Percentiles rank a stretch among this genome's conserved stretches.
Conservation (phyloP, 1,140 invertebrate genomes). For the Pinna nobilis region DNA sequence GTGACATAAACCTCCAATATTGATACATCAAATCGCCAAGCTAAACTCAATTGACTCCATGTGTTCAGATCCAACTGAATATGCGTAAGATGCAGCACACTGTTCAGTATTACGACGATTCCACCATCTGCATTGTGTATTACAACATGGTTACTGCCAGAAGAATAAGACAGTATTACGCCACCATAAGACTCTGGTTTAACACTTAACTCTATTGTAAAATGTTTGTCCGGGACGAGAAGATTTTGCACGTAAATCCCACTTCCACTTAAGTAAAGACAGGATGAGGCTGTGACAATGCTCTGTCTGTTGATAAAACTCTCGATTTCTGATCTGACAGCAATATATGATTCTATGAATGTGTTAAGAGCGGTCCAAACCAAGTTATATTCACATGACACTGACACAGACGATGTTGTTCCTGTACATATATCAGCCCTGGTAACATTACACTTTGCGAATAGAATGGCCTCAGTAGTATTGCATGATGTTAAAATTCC, state of each 20-base stretch:
- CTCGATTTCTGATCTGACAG: not conserved
- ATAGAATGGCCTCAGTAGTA: conserved; percentile 32
- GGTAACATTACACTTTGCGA: conserved; percentile 15
- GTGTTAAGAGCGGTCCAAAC: conserved; percentile 25
- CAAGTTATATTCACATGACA: conserved; percentile 32
- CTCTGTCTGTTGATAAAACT: conserved; percentile 3
- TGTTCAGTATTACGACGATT: conserved; percentile 39
- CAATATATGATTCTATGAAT: conserved; percentile 8
- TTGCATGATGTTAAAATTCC: conserved; percentile 50
- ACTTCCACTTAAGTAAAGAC: conserved; percentile 43
- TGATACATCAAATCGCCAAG: conserved; percentile 22
- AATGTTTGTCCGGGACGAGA: conserved; percentile 28
- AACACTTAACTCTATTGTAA: conserved; percentile 56
- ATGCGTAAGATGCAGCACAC: conserved; percentile 20
- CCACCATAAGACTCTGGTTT: conserved; percentile 41
- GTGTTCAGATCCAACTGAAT: conserved; percentile 34
- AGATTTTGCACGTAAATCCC: conserved; percentile 39
- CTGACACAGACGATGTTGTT: not conserved
- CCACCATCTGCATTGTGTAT: conserved; percentile 36
- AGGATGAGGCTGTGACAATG: conserved; percentile 38
- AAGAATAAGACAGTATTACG: conserved; percentile 41
- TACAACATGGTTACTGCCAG: conserved; percentile 16
- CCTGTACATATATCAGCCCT: conserved; percentile 23
- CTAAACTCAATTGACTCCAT: conserved; percentile 51
- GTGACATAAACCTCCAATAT: conserved; percentile 49